Conservation (phyloP, 2,888 invertebrate species). For the Augiades crinisus region DNA sequence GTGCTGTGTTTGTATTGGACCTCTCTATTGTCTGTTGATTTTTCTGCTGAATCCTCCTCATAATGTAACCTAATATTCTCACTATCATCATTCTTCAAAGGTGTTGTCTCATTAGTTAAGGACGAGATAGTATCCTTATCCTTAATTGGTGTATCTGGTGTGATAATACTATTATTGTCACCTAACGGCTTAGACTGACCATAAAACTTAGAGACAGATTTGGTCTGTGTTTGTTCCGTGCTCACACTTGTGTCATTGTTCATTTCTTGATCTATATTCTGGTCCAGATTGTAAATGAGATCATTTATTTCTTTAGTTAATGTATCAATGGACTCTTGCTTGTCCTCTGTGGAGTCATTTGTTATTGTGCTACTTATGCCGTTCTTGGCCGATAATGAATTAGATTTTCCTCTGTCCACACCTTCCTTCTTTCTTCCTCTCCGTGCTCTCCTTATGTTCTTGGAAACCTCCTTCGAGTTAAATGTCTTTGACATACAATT, state of each 20-base stretch:
- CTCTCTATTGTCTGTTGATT: constrained; percentile 56
- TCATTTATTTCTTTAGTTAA: constrained; percentile 73
- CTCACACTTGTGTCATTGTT: constrained; percentile 37
- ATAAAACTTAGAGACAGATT: constrained; percentile 63
- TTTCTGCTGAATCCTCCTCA: constrained; percentile 68
- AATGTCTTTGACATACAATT: constrained; percentile 79
- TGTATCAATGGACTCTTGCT: constrained; percentile 67
- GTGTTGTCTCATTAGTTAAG: constrained; percentile 57
- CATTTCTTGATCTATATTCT: constrained; percentile 62
- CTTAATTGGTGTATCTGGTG: constrained; percentile 65
- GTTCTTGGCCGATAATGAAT: constrained; percentile 36
- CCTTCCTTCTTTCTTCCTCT: constrained; percentile 69
- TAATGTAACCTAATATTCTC: constrained; percentile 72
- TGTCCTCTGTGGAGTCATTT: constrained; percentile 53
- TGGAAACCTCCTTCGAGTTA: constrained; percentile 73
- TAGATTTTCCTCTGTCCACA: constrained; percentile 42
- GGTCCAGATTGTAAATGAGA: constrained; percentile 69
- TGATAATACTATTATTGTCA: constrained; percentile 57
- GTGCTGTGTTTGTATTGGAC: constrained; percentile 61
- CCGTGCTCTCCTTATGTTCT: constrained; percentile 73
- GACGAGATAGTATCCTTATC: constrained; percentile 51
- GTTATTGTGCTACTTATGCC: constrained; percentile 45
- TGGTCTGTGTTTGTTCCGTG: constrained; percentile 54
- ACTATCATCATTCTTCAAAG: constrained; percentile 67
- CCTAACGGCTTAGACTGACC: constrained; percentile 60